Percentiles rank a stretch among this genome's conserved stretches.
Evolutionary conservation across 2,888 invertebrate species (phyloP).

Genomic region (Agrochola macilenta): DNA sequence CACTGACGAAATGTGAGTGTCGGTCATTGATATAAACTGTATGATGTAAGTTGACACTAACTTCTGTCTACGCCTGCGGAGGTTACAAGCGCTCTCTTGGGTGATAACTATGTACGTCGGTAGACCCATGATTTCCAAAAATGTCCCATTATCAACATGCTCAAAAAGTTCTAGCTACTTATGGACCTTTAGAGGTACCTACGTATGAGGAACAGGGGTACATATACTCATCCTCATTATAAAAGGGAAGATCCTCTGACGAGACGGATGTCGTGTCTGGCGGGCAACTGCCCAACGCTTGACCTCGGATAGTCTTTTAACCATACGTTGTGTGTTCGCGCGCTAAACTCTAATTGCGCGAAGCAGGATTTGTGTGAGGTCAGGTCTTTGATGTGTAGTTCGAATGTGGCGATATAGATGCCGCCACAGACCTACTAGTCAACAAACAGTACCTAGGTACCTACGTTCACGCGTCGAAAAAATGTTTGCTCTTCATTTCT

Average conservation of each 20-base stretch:
- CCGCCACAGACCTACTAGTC: background rate
- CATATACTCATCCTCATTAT: too few relatives aligned
- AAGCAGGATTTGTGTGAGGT: too few relatives aligned
- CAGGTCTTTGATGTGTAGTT: too few relatives aligned
- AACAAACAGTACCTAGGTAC: background rate
- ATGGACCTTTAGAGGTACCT: too few relatives aligned
- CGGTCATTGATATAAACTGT: background rate
- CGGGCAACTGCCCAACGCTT: too few relatives aligned
- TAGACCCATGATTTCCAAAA: background rate
- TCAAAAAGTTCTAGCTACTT: background rate
- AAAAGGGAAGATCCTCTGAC: too few relatives aligned
- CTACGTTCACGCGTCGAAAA: background rate
- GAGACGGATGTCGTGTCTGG: too few relatives aligned
- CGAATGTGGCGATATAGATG: too few relatives aligned
- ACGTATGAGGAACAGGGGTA: too few relatives aligned
- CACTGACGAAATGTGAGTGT: background rate
- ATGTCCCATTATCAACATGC: background rate
- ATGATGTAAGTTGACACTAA: background rate
- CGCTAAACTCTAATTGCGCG: too few relatives aligned
- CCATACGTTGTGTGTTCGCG: too few relatives aligned
- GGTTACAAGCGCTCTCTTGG: background rate
- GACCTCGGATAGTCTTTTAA: too few relatives aligned
- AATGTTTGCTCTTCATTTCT: background rate
- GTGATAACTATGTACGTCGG: background rate
- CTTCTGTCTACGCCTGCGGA: background rate